Base-by-base conservation (phyloP, 2,888 invertebrate species). In the Mesoligia furuncula region DNA sequence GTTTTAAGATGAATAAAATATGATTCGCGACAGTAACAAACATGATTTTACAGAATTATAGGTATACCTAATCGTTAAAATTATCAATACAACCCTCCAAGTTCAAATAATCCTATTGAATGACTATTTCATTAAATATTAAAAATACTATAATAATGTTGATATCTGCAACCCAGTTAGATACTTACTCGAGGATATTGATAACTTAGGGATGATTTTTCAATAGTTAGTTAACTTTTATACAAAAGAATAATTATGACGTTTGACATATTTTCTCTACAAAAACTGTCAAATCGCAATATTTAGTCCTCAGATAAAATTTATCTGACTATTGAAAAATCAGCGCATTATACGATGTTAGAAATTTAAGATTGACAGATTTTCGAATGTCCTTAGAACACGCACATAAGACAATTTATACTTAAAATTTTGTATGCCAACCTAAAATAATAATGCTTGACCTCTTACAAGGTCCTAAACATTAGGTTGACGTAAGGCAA, bases 401-500 rank as follows among this genome's bases (percentile, higher is more conserved):
- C 5, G 11, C 20, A 9, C 9, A 31, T 31, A n/a, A 31, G 31
- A 24, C 9, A 36, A 62, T 20, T 20, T 17, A 0, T 31, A 61
- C 59, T 31, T 31, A 62, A 31, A 0, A 31, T 15, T 24, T 15
- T 39, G n/a, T 39, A 51, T 39, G 17, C 17, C 59, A n/a, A 61
- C 9, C 36, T 20, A n/a, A 13, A 15, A 61, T 15, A 67, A 20
- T 61, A 67, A 39, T 45, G 31, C 6, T 57, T 61, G 36, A 64
- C 9, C 64, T 9, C 9, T 70, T 20, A 17, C 5, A 36, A 72
- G n/a, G 36, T 27, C 8, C 27, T 36, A 70, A 69, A 62, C 8
- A 66, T 69, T 73, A 59, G 17, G n/a, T 20, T 31, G n/a, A 62
- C 27, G 48, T 72, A 65, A 81, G 64, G 27, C 24, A 20, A 68